Evolutionary conservation across 2,113 vertebrate species (phyloP), one percentile per base, ranked within the genome.

Genomic region (Syngnathus floridae): DNA sequence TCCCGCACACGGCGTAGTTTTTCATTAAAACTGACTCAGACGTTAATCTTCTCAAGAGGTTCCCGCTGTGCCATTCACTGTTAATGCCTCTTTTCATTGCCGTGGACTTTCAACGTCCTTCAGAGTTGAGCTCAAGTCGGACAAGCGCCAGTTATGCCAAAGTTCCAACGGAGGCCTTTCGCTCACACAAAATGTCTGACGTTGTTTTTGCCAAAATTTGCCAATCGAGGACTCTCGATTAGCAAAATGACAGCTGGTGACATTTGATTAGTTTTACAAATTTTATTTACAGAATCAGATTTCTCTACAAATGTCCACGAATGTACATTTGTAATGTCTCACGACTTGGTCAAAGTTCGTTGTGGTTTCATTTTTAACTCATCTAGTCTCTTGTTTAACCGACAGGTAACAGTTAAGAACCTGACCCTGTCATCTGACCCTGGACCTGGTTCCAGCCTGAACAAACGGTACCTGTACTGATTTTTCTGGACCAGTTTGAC

Each of bases 1-100:
- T 2, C 62, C 43, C 43, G 64, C 62, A 26, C 43, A 46, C 31
- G 51, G 38, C 22, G 59, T 12, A 26, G 13, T 66, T 72, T 78
- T 80, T 84, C 70, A 86, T 84, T 83, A 83, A 52, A 81, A 77
- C 56, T 63, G 74, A 74, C 76, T 84, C 75, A 81, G 75, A 55
- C 67, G 11, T 19, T 84, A 85, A 84, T 83, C 78, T 81, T 68
- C 70, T 82, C 70, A 40, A 67, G 45, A 71, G 59, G 65, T 59
- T 64, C 79, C 74, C 71, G 64, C 81, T 83, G 84, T 79, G 75
- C 73, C 69, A 57, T 82, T 71, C 66, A 67, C 52, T 74, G 21
- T 74, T 66, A 77, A 52, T 68, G 73, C 62, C 38, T 52, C 62
- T 75, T 80, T 83, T 63, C 69, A 78, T 75, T 69, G 77, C 45